Conservation (phyloP, 2,888 invertebrate genomes). For the Laothoe populi region DNA sequence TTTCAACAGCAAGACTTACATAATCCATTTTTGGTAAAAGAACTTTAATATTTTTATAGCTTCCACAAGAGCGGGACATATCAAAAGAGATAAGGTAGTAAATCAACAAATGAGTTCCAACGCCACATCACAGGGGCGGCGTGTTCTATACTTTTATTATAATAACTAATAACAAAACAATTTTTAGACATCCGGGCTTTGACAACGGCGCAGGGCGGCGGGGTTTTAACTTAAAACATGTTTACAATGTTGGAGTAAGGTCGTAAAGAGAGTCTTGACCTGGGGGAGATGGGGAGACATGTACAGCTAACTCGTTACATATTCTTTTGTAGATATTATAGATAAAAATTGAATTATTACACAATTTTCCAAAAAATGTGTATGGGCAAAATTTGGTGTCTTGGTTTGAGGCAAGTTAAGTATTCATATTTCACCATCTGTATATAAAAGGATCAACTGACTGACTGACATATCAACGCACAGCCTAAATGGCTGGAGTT, state of each 20-base stretch:
- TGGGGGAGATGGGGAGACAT: slow-evolving; percentile 10
- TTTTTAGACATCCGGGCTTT: slow-evolving; percentile 57
- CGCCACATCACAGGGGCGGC: slow-evolving; percentile 56
- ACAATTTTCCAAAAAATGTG: too few species aligned
- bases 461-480: too few species aligned
- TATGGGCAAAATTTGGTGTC: too few species aligned
- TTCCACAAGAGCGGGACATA: slow-evolving; percentile 41
- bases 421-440: too few species aligned
- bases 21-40: slow-evolving; percentile 30
- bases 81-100: slow-evolving; percentile 47
- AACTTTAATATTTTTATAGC: slow-evolving; percentile 47
- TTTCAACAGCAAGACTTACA: slow-evolving; percentile 14
- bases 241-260: slow-evolving; percentile 33
- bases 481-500: too few species aligned
- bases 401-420: too few species aligned
- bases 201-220: slow-evolving; percentile 36
- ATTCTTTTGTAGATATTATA: too few species aligned
- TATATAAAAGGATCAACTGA: too few species aligned
- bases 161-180: slow-evolving; percentile 56
- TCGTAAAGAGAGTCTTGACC: slow-evolving; percentile 29
- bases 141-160: slow-evolving; percentile 49
- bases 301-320: background rate
- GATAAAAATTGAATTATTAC: too few species aligned
- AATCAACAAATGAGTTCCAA: slow-evolving; percentile 55
- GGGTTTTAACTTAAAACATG: slow-evolving; percentile 28